Percentiles rank a stretch among this genome's conserved stretches.
phyloP scores from a whole-genome alignment of 2,797 vertebrate genomes.

The Phrynocephalus guinanensis region DNA sequence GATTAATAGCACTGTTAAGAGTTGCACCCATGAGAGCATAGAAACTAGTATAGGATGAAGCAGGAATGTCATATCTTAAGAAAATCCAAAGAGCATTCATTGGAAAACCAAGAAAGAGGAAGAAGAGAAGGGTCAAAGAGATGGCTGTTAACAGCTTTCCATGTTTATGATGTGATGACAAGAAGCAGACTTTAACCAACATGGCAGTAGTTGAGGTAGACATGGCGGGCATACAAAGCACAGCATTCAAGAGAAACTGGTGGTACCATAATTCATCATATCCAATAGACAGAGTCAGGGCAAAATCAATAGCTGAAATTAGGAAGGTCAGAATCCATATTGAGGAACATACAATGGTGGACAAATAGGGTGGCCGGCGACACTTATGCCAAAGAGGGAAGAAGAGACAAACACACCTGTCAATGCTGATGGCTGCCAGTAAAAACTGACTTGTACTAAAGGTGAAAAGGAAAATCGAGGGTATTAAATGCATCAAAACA shows the following conservation, averaged over 20 bases:
- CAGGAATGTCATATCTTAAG: background rate
- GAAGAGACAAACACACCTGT: background rate
- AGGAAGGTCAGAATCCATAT: background rate
- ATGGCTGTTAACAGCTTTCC: background rate
- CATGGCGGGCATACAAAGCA: background rate
- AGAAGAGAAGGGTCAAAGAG: background rate
- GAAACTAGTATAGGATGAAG: background rate
- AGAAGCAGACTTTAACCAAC: background rate
- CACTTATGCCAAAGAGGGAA: constrained; percentile 35
- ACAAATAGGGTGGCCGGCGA: background rate
- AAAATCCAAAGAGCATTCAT: background rate
- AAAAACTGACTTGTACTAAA: background rate
- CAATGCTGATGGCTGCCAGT: background rate
- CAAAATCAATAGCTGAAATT: no score
- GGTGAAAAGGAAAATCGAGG: no score
- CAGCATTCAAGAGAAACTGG: background rate
- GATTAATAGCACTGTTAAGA: background rate
- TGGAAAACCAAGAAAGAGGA: background rate
- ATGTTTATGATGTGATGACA: no score
- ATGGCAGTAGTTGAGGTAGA: background rate
- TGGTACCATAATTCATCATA: background rate
- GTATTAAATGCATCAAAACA: no score
- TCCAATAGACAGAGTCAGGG: background rate
- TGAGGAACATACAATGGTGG: background rate
- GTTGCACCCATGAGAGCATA: background rate